Evolutionary conservation across 1,140 invertebrate species (phyloP).

Genomic region (Halesus radiatus): DNA sequence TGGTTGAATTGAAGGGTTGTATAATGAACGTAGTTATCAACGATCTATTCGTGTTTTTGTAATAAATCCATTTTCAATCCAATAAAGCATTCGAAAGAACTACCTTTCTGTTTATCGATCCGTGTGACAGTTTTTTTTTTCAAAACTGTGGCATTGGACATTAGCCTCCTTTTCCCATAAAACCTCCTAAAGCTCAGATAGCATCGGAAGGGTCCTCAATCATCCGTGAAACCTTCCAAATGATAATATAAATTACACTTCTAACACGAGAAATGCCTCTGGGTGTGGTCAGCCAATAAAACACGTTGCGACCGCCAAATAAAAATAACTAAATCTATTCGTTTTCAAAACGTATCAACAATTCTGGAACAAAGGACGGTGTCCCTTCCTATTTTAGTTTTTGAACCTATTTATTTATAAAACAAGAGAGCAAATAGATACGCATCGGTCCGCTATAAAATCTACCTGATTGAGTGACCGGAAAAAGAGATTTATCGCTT

Average conservation of each 20-base stretch:
- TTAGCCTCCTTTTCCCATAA: too few species aligned
- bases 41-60: too few species aligned
- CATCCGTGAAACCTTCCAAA: background rate
- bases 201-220: background rate
- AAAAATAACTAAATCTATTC: background rate
- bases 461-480: background rate
- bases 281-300: conserved; percentile 6
- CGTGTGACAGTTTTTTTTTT: too few species aligned
- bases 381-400: too few species aligned
- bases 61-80: too few species aligned
- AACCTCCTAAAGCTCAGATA: background rate
- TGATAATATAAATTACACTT: background rate
- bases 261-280: background rate
- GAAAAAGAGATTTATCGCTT: conserved; percentile 14
- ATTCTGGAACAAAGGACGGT: too few species aligned
- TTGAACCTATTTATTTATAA: background rate
- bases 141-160: too few species aligned
- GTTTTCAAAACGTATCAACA: background rate
- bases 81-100: too few species aligned
- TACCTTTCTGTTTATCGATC: too few species aligned
- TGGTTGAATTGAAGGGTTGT: too few species aligned
- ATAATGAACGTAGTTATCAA: background rate
- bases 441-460: background rate
- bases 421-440: background rate
- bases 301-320: background rate